Conservation (phyloP, 2,797 vertebrate genomes). For the Hapalemur alaotrensis region DNA sequence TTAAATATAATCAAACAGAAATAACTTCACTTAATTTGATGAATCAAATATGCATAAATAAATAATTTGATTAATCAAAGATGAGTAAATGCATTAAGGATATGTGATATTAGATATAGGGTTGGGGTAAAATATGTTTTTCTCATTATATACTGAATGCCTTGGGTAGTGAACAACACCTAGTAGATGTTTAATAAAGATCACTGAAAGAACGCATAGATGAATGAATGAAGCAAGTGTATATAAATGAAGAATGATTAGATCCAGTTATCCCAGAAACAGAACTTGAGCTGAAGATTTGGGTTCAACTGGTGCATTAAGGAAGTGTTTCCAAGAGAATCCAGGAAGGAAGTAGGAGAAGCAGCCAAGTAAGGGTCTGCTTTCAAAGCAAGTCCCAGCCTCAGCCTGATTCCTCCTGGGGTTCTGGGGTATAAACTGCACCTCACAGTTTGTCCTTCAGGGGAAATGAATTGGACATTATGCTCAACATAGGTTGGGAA, state of each 20-base stretch:
- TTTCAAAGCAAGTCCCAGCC: neutral
- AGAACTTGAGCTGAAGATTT: neutral
- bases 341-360: neutral
- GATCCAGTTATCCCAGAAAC: neutral
- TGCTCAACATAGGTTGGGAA: neutral
- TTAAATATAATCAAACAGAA: constrained; percentile 1
- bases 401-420: too few species aligned
- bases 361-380: neutral
- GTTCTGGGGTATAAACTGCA: neutral
- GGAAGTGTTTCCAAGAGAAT: neutral
- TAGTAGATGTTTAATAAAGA: neutral
- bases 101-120: neutral
- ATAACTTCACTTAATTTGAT: neutral
- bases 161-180: neutral
- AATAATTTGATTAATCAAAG: constrained; percentile 11
- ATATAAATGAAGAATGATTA: neutral
- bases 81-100: neutral
- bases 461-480: neutral
- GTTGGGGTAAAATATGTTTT: neutral
- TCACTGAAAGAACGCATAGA: neutral
- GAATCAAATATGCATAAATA: neutral
- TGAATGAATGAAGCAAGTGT: neutral
- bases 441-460: neutral
- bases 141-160: neutral
- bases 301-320: neutral